A percentile compares a stretch with the other conserved stretches of the same genome.
Evolutionary conservation across 2,888 invertebrate species (phyloP).

Genomic region (Drosophila kanekoi): DNA sequence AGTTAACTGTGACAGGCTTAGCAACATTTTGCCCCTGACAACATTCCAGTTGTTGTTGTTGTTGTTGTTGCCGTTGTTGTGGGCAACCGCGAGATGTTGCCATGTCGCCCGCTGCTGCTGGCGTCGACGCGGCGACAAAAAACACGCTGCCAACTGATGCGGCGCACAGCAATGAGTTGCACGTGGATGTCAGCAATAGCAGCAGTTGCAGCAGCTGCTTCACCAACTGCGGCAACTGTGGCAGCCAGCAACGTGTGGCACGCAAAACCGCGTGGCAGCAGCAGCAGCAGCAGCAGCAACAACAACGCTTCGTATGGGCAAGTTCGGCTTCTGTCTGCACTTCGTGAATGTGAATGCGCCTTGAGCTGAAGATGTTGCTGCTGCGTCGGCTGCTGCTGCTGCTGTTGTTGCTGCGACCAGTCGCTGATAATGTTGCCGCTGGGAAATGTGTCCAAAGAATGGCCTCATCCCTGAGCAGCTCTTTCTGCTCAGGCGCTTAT

Average conservation of each 20-base stretch:
- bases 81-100: conserved; percentile 42
- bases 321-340: conserved; percentile 57
- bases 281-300: conserved; percentile 32
- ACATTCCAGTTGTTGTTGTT: conserved; percentile 29
- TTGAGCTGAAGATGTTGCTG: conserved; percentile 57
- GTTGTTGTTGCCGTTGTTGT: too few relatives aligned
- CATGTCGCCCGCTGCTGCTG: conserved; percentile 65
- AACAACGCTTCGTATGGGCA: conserved; percentile 49
- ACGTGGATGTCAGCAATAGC: conserved; percentile 50
- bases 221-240: conserved; percentile 30
- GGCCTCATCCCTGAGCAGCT: conserved; percentile 1
- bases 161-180: conserved; percentile 71
- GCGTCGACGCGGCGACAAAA: conserved; percentile 79
- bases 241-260: conserved; percentile 64
- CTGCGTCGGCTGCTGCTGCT: conserved; percentile 23
- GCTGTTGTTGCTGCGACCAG: conserved; percentile 15
- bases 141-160: conserved; percentile 79
- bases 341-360: conserved; percentile 44
- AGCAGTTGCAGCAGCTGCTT: conserved; percentile 32
- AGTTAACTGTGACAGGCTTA: conserved; percentile 37
- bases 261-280: conserved; percentile 59
- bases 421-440: conserved; percentile 42
- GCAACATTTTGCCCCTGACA: conserved; percentile 52
- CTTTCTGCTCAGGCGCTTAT: conserved; percentile 48
- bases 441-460: conserved; percentile 48